phyloP scores from a whole-genome alignment of 30 jellyfish, hydroid and myxozoan species.

The Mastigias papua region DNA sequence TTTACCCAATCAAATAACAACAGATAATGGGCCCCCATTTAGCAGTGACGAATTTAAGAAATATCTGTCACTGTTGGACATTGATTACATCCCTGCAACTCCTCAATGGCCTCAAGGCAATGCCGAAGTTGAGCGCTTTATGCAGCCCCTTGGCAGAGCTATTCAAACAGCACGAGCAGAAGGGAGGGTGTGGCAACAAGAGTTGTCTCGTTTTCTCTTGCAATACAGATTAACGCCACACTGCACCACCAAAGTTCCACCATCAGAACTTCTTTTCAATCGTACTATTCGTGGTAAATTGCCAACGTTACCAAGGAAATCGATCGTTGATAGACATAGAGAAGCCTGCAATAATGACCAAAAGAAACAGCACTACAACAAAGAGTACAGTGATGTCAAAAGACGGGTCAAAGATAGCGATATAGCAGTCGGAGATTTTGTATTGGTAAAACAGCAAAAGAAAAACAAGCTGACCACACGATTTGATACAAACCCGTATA shows the following conservation, averaged over 20 bases:
- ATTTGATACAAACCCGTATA: slow-evolving; percentile 28
- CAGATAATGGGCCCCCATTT: slow-evolving; percentile 74
- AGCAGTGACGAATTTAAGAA: slow-evolving; percentile 39
- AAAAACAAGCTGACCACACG: slow-evolving; percentile 42
- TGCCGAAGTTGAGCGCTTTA: slow-evolving; percentile 50
- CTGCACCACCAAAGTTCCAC: background rate
- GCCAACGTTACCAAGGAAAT: slow-evolving; percentile 17
- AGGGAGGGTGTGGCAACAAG: slow-evolving; percentile 69
- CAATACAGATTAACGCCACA: slow-evolving; percentile 16
- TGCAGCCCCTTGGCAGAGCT: slow-evolving; percentile 45
- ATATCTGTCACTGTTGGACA: slow-evolving; percentile 18
- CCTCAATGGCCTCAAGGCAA: slow-evolving; percentile 60
- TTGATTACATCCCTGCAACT: background rate
- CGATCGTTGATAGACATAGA: slow-evolving; percentile 3
- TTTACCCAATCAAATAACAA: slow-evolving; percentile 2
- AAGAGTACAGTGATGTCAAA: slow-evolving; percentile 46
- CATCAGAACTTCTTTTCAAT: slow-evolving; percentile 35
- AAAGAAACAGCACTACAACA: slow-evolving; percentile 23
- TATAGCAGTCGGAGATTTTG: slow-evolving; percentile 27
- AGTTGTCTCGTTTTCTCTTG: slow-evolving; percentile 23
- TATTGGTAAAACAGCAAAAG: slow-evolving; percentile 46
- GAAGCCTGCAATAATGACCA: slow-evolving; percentile 36
- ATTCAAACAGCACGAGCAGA: slow-evolving; percentile 51
- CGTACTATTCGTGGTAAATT: slow-evolving; percentile 53
- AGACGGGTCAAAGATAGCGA: slow-evolving; percentile 40